A percentile compares a stretch with the other conserved stretches of the same genome.
Evolutionary conservation across 2,113 vertebrate genomes (phyloP).

Genomic region (Nothocercus nigrocapillus): DNA sequence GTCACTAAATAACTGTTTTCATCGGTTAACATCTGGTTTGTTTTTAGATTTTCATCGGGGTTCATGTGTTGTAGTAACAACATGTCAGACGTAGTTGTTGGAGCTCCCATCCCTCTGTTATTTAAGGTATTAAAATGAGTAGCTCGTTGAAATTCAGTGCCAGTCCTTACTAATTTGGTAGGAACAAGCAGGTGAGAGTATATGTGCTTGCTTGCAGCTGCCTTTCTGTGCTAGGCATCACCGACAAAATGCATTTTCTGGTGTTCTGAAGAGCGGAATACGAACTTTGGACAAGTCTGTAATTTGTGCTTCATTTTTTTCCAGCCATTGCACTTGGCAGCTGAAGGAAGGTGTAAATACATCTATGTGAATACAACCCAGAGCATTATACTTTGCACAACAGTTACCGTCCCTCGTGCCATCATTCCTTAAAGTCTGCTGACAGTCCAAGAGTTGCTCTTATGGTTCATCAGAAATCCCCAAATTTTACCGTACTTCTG

Average conservation of each 20-base stretch:
- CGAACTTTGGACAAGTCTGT: background rate
- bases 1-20: rapidly evolving
- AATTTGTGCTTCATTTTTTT: background rate
- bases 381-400: background rate
- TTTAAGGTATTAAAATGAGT: background rate
- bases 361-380: background rate
- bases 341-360: background rate
- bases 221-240: background rate
- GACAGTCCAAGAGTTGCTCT: background rate
- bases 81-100: background rate
- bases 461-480: background rate
- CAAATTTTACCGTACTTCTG: background rate
- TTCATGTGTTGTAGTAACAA: background rate
- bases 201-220: background rate
- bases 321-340: background rate
- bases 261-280: background rate
- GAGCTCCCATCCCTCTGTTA: background rate
- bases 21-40: background rate
- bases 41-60: background rate
- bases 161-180: background rate
- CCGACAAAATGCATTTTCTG: background rate
- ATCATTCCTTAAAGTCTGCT: background rate
- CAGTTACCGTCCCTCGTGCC: rapidly evolving
- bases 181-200: background rate
- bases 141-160: background rate